Conservation (phyloP, 2,888 invertebrate species). For the Euzetes globulus region DNA sequence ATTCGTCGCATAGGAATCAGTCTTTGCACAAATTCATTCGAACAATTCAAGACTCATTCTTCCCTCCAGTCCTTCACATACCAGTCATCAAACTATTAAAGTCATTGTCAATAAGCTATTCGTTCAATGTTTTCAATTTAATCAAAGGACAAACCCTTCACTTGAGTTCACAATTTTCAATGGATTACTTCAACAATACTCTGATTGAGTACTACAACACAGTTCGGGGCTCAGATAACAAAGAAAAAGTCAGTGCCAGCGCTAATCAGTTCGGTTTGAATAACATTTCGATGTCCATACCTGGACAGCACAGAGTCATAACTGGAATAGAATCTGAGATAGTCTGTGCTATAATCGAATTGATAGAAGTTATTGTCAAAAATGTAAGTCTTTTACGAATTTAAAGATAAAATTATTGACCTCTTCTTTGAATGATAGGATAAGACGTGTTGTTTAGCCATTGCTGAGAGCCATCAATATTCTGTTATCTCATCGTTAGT, state of each 20-base stretch:
- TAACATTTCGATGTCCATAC: not conserved
- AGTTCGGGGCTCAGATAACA: slow-evolving; percentile 33
- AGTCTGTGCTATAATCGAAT: slow-evolving; percentile 33
- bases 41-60: slow-evolving; percentile 35
- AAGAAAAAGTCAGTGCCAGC: slow-evolving; percentile 31
- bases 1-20: slow-evolving; percentile 10
- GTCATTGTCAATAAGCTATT: slow-evolving; percentile 30
- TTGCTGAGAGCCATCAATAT: slow-evolving; percentile 84
- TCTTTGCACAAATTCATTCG: slow-evolving; percentile 36
- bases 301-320: not conserved
- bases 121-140: slow-evolving; percentile 37
- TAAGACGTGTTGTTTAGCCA: slow-evolving; percentile 66
- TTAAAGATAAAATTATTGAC: not conserved
- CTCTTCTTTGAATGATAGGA: slow-evolving; percentile 53
- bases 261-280: slow-evolving; percentile 2
- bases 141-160: slow-evolving; percentile 30
- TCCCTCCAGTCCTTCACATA: slow-evolving; percentile 37
- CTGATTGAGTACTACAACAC: slow-evolving; percentile 33
- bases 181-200: slow-evolving; percentile 33
- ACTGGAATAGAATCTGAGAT: slow-evolving; percentile 29
- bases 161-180: slow-evolving; percentile 32
- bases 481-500: slow-evolving; percentile 69
- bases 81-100: slow-evolving; percentile 35
- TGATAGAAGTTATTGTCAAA: slow-evolving; percentile 32
- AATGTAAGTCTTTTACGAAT: slow-evolving; percentile 14